Evolutionary conservation across 1,140 invertebrate species (phyloP).

Genomic region (Pollicipes pollicipes): DNA sequence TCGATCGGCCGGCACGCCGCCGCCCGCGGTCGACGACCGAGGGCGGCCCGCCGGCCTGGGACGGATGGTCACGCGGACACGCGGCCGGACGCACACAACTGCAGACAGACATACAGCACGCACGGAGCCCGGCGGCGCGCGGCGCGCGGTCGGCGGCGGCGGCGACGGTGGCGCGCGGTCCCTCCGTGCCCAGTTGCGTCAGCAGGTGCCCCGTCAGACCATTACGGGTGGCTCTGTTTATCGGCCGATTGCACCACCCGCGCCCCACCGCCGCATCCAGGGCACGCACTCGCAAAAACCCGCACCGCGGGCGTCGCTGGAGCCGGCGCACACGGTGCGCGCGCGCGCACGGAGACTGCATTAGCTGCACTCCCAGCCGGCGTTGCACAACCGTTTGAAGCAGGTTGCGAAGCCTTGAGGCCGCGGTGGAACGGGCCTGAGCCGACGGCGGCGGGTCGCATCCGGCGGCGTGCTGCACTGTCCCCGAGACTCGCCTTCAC

Average conservation of each 20-base stretch:
- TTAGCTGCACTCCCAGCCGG: not conserved
- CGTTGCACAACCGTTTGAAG: not conserved
- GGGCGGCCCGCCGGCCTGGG: no score
- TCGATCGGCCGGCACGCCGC: no score
- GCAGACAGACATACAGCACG: no score
- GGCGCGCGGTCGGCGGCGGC: no score
- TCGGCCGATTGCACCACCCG: not conserved
- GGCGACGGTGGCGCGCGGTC: no score
- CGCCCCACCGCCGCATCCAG: not conserved
- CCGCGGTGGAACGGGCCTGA: no score
- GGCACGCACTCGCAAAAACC: not conserved
- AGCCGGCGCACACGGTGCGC: no score
- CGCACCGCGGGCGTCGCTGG: not conserved
- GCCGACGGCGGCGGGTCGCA: no score
- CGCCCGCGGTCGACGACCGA: no score
- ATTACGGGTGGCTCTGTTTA: not conserved
- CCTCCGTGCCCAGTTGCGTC: not conserved
- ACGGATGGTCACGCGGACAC: no score
- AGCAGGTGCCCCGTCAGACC: not conserved
- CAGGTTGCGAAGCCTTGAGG: not conserved
- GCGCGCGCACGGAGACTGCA: not conserved
- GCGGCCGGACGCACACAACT: no score
- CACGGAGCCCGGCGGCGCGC: no score
- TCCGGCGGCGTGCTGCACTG: not conserved
- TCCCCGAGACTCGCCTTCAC: not conserved